Evolutionary conservation across 2,888 invertebrate genomes (phyloP).

Genomic region (Teinopalpus imperialis): DNA sequence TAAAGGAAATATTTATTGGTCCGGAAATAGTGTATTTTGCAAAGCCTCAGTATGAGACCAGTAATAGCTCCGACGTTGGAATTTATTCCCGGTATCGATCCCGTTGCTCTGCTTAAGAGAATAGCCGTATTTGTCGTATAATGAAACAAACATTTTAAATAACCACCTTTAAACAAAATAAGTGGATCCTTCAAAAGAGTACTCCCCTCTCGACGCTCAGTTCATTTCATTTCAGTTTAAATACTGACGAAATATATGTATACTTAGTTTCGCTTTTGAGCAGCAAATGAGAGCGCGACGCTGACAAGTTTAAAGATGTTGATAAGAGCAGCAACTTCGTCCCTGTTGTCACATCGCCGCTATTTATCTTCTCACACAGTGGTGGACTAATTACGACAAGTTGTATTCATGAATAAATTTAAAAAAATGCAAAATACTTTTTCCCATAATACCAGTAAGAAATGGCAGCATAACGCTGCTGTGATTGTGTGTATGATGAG

Average conservation of each 20-base stretch:
- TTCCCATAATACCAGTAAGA: too few relatives aligned
- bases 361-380: slow-evolving; percentile 4
- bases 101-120: slow-evolving; percentile 17
- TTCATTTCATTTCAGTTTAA: neutral
- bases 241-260: neutral
- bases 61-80: slow-evolving; percentile 20
- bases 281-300: slow-evolving; percentile 3
- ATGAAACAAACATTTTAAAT: neutral
- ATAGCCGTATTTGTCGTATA: neutral
- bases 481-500: too few relatives aligned
- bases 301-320: slow-evolving; percentile 6
- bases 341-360: slow-evolving; percentile 1
- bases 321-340: neutral
- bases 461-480: too few relatives aligned
- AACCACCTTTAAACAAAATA: neutral
- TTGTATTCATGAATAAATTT: too few relatives aligned
- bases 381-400: slow-evolving; percentile 6
- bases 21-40: slow-evolving; percentile 23
- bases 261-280: neutral
- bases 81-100: slow-evolving; percentile 24
- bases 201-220: neutral
- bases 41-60: slow-evolving; percentile 7
- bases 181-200: neutral
- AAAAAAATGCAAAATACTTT: too few relatives aligned
- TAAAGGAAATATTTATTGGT: slow-evolving; percentile 24